Conservation (phyloP, 1,140 invertebrate species). For the Penaeus chinensis region DNA sequence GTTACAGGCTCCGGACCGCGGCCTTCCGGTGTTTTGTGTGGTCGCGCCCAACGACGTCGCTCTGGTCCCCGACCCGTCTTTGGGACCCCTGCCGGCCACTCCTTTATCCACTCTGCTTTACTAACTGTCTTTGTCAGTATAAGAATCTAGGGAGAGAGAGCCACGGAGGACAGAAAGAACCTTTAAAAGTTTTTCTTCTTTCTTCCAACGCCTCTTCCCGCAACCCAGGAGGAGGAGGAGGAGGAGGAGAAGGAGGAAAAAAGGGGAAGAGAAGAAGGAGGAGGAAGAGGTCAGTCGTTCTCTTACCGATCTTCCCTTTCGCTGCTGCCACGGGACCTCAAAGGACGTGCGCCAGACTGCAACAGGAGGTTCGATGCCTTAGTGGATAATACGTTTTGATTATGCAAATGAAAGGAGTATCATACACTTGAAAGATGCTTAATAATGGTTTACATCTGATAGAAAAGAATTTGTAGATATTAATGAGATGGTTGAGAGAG, state of each 20-base stretch:
- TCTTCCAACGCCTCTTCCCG: background rate
- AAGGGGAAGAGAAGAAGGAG: background rate
- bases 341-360: too few species aligned
- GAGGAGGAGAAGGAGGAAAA: background rate
- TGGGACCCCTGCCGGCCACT: too few species aligned
- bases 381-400: too few species aligned
- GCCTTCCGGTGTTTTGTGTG: slow-evolving; percentile 26
- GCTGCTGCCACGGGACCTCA: too few species aligned
- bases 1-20: slow-evolving; percentile 18
- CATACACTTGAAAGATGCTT: too few species aligned
- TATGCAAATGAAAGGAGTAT: too few species aligned
- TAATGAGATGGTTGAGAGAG: background rate
- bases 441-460: too few species aligned
- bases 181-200: background rate
- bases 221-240: background rate
- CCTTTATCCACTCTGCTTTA: too few species aligned
- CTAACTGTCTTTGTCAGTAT: slow-evolving; percentile 1
- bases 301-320: background rate
- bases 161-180: background rate
- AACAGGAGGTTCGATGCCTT: too few species aligned
- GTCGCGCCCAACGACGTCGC: too few species aligned
- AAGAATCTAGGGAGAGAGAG: background rate
- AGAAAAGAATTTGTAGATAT: too few species aligned
- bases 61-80: too few species aligned
- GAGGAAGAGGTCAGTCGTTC: background rate